Percentiles rank a stretch among this genome's conserved stretches.
phyloP scores from a whole-genome alignment of 2,113 vertebrate species.

The Eupsittula cactorum region DNA sequence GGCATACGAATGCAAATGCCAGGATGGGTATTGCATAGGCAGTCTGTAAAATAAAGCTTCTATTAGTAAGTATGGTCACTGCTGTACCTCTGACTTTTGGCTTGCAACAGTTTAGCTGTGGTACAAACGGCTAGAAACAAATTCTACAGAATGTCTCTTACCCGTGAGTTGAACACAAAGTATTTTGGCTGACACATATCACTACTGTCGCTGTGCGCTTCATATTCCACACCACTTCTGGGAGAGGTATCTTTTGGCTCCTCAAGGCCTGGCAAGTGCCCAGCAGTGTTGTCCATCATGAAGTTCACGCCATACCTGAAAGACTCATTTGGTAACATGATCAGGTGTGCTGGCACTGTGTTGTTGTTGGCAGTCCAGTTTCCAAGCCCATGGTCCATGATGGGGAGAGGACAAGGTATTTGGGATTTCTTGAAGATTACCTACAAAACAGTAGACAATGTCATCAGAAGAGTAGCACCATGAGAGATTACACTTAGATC shows the following conservation, averaged over 20 bases:
- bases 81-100: not conserved
- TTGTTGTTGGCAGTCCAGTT: constrained; percentile 83
- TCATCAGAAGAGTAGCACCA: not conserved
- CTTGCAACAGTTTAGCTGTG: not conserved
- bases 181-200: constrained; percentile 92
- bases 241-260: constrained; percentile 56
- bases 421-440: constrained; percentile 97
- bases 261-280: constrained; percentile 60
- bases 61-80: constrained; percentile 18
- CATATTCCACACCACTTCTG: constrained; percentile 72
- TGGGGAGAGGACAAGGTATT: constrained; percentile 89
- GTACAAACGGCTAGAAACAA: not conserved
- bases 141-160: constrained; percentile 51
- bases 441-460: constrained; percentile 65
- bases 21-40: constrained; percentile 97
- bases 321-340: constrained; percentile 74
- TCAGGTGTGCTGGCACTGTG: constrained; percentile 70
- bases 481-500: not conserved
- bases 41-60: constrained; percentile 83
- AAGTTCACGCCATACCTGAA: constrained; percentile 69
- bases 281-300: constrained; percentile 83
- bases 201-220: constrained; percentile 74
- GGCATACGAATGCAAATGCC: constrained; percentile 97
- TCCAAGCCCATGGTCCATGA: constrained; percentile 69
- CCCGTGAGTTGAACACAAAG: constrained; percentile 96